These are phyloP conservation scores for Microtus californicus DNA, from an alignment of 2,797 vertebrate species.

Conservation along the genomic window DNA sequence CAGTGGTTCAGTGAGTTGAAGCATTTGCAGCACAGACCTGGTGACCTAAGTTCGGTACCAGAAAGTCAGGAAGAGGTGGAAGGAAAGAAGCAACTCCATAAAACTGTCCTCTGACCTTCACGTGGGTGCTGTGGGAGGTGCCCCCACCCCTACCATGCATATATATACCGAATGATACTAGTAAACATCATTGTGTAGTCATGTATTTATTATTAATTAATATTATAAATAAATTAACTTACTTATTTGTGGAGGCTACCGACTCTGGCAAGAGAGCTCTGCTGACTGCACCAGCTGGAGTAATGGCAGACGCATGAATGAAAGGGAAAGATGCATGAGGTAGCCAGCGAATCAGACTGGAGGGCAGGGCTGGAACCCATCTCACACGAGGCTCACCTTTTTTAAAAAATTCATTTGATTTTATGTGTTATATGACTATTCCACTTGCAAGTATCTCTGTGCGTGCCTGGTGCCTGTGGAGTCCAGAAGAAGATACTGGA, in stretches of 20 bases:
- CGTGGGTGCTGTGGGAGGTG: no score
- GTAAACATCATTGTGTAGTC: background rate
- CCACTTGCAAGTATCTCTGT: background rate
- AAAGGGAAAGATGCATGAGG: background rate
- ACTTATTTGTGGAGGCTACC: background rate
- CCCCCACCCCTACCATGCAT: background rate
- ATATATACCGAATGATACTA: background rate
- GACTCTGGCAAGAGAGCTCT: background rate
- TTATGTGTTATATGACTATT: background rate
- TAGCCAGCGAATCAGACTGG: background rate
- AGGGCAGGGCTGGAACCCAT: background rate
- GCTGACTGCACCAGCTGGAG: background rate
- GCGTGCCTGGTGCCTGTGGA: background rate
- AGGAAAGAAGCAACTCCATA: background rate
- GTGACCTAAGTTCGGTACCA: background rate
- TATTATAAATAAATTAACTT: background rate
- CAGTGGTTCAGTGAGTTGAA: background rate
- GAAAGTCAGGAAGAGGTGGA: background rate
- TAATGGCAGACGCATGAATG: background rate
- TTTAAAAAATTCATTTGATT: background rate
- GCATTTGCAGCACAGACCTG: background rate
- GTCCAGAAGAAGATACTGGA: background rate
- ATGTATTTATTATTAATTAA: background rate
- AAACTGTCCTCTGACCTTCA: background rate
- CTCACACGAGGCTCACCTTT: background rate